Evolutionary conservation across 2,888 invertebrate genomes (phyloP), one percentile per base, ranked within the genome.

Genomic region (Aleiodes leptofemur): DNA sequence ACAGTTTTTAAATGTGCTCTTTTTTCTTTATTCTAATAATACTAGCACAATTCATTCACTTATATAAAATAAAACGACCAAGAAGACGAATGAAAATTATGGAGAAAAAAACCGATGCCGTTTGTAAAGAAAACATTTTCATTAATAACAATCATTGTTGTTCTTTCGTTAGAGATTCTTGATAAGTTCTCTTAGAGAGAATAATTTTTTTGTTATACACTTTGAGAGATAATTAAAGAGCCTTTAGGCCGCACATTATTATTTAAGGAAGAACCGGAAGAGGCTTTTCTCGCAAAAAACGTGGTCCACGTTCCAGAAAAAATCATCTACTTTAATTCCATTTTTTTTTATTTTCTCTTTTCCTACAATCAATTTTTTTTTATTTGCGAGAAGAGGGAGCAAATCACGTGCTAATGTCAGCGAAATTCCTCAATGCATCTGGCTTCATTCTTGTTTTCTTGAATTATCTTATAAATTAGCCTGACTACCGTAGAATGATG

Each of bases 401-500:
- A 23, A 43, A 64, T 11, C 34, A 56, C 29, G 23, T 70, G 57
- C 16, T 29, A 23, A 48, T 56, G 8, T 16, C 14, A 55, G 23
- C n/a, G 43, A 43, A 43, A 43, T 43, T 43, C 43, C 55, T 57
- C n/a, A 0, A 7, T n/a, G 48, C 70, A 57, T 31, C 48, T 43
- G 4, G 8, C 23, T 56, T 57, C 48, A 34, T 9, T 38, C 57
- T 7, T 57, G 38, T 43, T 29, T 14, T 64, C 64, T 43, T 14
- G 23, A 53, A 56, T 66, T 48, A 51, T 61, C 51, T 77, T 77
- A 80, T 72, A 88, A 79, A 76, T 88, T 87, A 73, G 90, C 90
- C 82, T 91, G 91, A 82, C 91, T 91, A 53, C 91, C 91, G 79
- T 91, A 91, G 83, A 91, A 91, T 7, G 91, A 91, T 38, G 91